Evolutionary conservation across 1,140 invertebrate genomes (phyloP).

Genomic region (Chymomyza costata): DNA sequence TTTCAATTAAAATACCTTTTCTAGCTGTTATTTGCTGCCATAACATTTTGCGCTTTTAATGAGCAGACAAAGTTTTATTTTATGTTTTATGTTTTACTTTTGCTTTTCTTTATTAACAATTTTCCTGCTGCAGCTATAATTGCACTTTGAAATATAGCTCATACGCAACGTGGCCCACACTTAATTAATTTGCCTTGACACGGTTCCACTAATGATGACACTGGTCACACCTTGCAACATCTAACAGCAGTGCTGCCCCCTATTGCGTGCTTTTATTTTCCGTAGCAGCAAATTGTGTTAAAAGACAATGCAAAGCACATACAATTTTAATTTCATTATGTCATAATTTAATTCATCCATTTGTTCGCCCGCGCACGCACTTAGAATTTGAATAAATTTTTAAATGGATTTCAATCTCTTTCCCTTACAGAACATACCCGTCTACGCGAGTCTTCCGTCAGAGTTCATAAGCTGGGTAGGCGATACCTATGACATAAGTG

Average conservation of each 20-base stretch:
- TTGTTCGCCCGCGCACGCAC: no score
- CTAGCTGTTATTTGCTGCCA: slow-evolving; percentile 19
- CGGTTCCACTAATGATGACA: no score
- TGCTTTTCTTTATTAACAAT: slow-evolving; percentile 40
- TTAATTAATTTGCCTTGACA: slow-evolving; percentile 50
- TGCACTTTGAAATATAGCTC: slow-evolving; percentile 50
- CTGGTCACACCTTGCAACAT: no score
- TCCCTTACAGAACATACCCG: slow-evolving; percentile 36
- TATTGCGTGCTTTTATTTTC: no score
- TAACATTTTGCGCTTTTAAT: slow-evolving; percentile 51
- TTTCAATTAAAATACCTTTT: slow-evolving; percentile 61
- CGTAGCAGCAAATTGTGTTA: no score
- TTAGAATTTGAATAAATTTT: neutral
- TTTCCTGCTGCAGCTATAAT: slow-evolving; percentile 51
- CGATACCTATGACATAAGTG: slow-evolving; percentile 40
- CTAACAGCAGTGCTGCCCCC: no score
- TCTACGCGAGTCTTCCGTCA: slow-evolving; percentile 40
- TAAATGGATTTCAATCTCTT: slow-evolving; percentile 23
- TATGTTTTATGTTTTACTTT: slow-evolving; percentile 32
- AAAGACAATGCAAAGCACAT: no score
- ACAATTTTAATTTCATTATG: no score
- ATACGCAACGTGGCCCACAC: slow-evolving; percentile 44
- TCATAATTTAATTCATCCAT: neutral
- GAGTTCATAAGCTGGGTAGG: slow-evolving; percentile 43
- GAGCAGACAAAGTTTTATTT: slow-evolving; percentile 48